These are phyloP conservation scores for Pomatostomus ruficeps DNA, from an alignment of 2,113 vertebrate species.

Conservation along the genomic window DNA sequence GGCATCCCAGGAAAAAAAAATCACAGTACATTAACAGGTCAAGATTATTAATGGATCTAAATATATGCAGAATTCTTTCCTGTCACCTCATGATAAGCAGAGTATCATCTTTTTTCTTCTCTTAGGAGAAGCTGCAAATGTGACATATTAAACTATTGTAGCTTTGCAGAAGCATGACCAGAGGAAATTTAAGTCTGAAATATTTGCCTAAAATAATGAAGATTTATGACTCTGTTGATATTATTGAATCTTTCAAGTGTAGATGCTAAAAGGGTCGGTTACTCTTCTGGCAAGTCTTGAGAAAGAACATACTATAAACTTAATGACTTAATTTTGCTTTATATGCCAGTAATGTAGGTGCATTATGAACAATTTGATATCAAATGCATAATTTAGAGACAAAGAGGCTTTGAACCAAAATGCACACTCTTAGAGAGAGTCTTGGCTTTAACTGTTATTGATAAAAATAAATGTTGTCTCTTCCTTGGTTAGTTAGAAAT, in stretches of 20 bases:
- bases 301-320: neutral
- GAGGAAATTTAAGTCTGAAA: neutral
- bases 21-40: neutral
- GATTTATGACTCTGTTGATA: neutral
- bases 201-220: neutral
- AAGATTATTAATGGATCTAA: neutral
- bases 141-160: neutral
- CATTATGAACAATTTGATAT: neutral
- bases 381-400: neutral
- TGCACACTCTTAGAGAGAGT: neutral
- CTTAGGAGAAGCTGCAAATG: neutral
- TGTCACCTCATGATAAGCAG: neutral
- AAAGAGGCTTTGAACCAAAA: neutral
- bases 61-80: neutral
- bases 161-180: neutral
- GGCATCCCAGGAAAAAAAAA: neutral
- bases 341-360: neutral
- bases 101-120: neutral
- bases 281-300: neutral
- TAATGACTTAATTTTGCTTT: neutral
- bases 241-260: neutral
- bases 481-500: neutral
- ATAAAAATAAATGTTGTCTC: neutral
- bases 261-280: neutral
- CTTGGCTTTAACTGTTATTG: neutral